These are phyloP conservation scores for Porites lutea DNA, from an alignment of 64 coral and sea anemone genomes.

Conservation along the genomic window DNA sequence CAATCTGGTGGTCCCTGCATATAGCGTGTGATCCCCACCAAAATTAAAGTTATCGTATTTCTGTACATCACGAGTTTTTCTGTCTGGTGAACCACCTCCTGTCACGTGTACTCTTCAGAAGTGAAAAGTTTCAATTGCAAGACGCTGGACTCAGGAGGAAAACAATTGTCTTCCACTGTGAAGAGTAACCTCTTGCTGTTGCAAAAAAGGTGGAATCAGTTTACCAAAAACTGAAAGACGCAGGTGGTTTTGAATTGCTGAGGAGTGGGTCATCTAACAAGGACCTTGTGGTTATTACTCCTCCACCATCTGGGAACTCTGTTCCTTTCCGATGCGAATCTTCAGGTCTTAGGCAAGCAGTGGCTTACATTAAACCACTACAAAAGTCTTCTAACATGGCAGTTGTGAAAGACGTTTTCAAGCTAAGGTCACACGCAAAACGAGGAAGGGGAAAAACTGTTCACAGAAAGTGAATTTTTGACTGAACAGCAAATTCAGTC, in stretches of 20 bases:
- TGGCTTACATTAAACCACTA: constrained; percentile 45
- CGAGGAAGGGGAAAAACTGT: no score
- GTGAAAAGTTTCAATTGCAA: constrained; percentile 43
- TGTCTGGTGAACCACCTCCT: constrained; percentile 10
- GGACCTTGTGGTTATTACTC: constrained; percentile 39
- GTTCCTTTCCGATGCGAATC: constrained; percentile 26
- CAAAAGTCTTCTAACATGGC: no score
- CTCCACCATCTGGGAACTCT: constrained; percentile 32
- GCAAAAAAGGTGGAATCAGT: constrained; percentile 13
- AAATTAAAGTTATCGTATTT: no score
- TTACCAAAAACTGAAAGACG: constrained; percentile 38
- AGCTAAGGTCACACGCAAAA: no score
- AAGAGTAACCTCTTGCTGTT: constrained; percentile 24
- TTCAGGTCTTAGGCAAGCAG: constrained; percentile 49
- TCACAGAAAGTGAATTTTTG: no score
- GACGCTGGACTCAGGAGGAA: constrained; percentile 43
- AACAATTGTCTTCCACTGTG: constrained; percentile 8
- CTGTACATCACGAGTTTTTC: no score
- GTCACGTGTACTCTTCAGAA: not conserved
- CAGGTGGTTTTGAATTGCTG: constrained; percentile 47
- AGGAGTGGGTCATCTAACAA: constrained; percentile 33
- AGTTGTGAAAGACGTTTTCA: no score
- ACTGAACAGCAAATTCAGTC: no score
- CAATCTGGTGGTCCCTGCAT: no score
- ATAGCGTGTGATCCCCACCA: no score